Evolutionary conservation across 2,797 vertebrate genomes (phyloP).

Genomic region (Leuciscus waleckii): DNA sequence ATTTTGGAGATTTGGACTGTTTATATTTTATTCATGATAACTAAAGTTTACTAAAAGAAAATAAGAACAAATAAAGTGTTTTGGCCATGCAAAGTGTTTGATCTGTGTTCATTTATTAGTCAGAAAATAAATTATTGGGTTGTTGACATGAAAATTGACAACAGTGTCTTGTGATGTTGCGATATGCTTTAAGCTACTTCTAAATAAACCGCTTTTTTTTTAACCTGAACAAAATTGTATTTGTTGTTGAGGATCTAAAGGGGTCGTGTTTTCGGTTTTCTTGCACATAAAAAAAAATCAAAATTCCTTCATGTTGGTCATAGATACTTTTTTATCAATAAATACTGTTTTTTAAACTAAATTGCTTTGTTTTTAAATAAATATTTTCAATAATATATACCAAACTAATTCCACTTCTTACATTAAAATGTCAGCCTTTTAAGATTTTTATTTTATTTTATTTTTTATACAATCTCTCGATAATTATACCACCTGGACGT

Average conservation of each 20-base stretch:
- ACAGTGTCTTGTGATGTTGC: neutral
- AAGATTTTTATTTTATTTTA: neutral
- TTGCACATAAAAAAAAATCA: neutral
- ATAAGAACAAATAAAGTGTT: constrained; percentile 57
- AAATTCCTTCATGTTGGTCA: neutral
- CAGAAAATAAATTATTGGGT: neutral
- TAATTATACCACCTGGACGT: neutral
- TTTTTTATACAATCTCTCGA: neutral
- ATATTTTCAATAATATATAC: too few relatives aligned
- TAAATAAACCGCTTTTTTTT: neutral
- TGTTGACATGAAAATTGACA: neutral
- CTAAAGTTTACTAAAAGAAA: constrained; percentile 59
- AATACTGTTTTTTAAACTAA: too few relatives aligned
- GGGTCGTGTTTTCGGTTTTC: neutral
- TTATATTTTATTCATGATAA: constrained; percentile 56
- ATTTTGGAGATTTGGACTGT: constrained; percentile 50
- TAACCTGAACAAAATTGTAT: neutral
- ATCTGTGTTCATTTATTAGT: constrained; percentile 8
- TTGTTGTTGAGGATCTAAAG: neutral
- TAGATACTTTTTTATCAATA: too few relatives aligned
- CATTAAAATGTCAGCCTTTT: neutral
- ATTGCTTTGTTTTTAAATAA: neutral
- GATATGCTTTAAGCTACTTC: neutral
- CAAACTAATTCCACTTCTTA: neutral
- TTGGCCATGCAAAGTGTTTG: constrained; percentile 42